A percentile compares a stretch with the other conserved stretches of the same genome.
phyloP scores from a whole-genome alignment of 2,113 vertebrate genomes.

The Cryptomyrus ogoouensis region DNA sequence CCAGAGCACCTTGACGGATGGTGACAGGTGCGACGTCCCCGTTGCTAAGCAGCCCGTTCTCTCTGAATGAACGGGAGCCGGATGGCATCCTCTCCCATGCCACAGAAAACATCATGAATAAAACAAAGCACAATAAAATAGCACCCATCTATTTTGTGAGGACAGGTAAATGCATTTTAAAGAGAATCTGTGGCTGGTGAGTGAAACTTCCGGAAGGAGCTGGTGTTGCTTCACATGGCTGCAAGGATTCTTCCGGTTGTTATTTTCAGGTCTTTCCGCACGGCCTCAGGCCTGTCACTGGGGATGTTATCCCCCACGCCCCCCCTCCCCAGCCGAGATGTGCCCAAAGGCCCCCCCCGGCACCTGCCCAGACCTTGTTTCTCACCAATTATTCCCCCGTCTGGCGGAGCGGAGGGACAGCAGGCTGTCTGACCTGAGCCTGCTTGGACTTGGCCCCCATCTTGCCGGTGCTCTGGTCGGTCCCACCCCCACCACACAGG shows the following conservation, averaged over 20 bases:
- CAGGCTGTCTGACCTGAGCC: background rate
- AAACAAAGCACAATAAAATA: background rate
- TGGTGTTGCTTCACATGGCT: background rate
- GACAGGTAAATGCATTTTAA: background rate
- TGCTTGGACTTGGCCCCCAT: background rate
- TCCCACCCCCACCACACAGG: background rate
- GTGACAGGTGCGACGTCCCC: background rate
- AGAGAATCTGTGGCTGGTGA: background rate
- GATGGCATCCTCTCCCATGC: background rate
- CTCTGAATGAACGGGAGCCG: background rate
- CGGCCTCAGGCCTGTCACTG: background rate
- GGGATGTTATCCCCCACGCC: background rate
- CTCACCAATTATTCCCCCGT: background rate
- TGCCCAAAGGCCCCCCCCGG: background rate
- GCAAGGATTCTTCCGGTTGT: background rate
- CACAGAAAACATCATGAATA: background rate
- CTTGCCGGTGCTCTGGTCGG: background rate
- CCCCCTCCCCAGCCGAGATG: background rate
- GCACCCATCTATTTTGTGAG: background rate
- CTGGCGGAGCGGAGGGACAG: background rate
- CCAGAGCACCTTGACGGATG: background rate
- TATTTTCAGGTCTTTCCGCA: background rate
- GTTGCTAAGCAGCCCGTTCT: constrained; percentile 8
- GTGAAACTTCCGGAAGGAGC: background rate
- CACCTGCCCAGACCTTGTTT: background rate